Base-by-base conservation (phyloP, 2,113 vertebrate species). In the Misgurnus anguillicaudatus region DNA sequence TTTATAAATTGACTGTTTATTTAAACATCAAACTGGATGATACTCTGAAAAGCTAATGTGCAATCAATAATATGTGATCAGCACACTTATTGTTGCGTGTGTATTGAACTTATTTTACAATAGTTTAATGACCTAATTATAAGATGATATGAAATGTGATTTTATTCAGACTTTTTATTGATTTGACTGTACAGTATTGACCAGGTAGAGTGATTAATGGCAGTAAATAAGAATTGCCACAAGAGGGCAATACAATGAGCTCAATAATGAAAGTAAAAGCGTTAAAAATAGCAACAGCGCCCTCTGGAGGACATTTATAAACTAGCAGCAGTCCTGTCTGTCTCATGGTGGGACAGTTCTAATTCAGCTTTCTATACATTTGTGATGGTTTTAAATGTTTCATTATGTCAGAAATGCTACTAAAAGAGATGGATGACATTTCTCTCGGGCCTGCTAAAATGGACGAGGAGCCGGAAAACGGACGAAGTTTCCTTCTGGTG, bases 401-500 rank as follows among this genome's bases (percentile, higher is more conserved):
- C 9, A 38, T 4, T 4, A 94, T 94, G 93, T 94, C 93, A 1
- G 92, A 94, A 0, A 81, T 90, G 47, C 65, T 92, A 5, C 77
- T 93, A 88, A 90, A 87, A 19, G 89, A 90, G 73, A 90, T 91
- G 87, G 90, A 92, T 47, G 88, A 83, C 5, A 14, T 90, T 51
- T 83, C 87, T 48, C 76, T 88, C n/a, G 16, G 78, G 24, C 66
- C 63, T 0, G 17, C 36, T 42, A 81, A 82, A 77, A 36, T 66
- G 0, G 85, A 85, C 14, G 81, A 87, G 75, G 38, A 65, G 47
- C 24, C 16, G 0, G 85, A 61, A 9, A 75, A 48, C 14, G 11
- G 71, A 19, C 76, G 73, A 55, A 94, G 93, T 86, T 94, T 94
- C 82, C 90, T 94, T 47, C 75, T 94, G 75, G 91, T 94, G 79